Base-by-base conservation (phyloP, 2,797 vertebrate genomes). In the Chrysocyon brachyurus region DNA sequence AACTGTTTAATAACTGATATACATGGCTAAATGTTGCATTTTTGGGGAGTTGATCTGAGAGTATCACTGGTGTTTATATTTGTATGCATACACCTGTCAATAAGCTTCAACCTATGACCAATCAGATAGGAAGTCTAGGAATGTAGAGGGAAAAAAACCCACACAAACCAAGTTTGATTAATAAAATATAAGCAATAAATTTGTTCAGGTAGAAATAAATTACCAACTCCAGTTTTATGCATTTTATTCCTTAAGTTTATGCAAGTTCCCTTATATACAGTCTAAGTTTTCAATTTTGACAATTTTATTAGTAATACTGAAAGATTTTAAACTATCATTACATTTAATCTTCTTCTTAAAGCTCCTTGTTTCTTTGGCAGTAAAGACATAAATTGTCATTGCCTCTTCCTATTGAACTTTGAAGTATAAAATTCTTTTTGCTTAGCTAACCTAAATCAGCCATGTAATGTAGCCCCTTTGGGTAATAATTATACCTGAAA, bases 251-350 rank as follows among this genome's bases (percentile, higher is more conserved):
- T 82, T 78, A 95, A 92, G 22, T 87, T 93, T 92, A 91, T 59
- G 28, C 22, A 93, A 88, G 46, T 95, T 94, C 17, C 46, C 24
- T 91, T 92, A 95, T 82, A 93, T 92, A 81, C 3, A 90, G 72
- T 90, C 89, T 98, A 98, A 92, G 73, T 98, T 98, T 98, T 97
- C 95, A 90, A 63, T 97, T 98, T 97, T 94, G 94, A 95, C 98
- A 98, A 91, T 82, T 98, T 98, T 98, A 97, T 96, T 97, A 94
- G 96, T 97, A 90, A 98, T 95, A 92, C 88, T 95, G 95, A 97
- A 97, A 83, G 63, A 93, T 97, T 98, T 98, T 98, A 98, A 98
- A 90, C 83, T 81, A 92, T 94, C 11, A 4, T 98, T 97, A 87
- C 6, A 12, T 70, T 63, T 96, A 94, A 97, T 95, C 82, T 97